These are phyloP conservation scores for Spinus olivaceus DNA, from an alignment of 2,797 vertebrate genomes.

Conservation along the genomic window DNA sequence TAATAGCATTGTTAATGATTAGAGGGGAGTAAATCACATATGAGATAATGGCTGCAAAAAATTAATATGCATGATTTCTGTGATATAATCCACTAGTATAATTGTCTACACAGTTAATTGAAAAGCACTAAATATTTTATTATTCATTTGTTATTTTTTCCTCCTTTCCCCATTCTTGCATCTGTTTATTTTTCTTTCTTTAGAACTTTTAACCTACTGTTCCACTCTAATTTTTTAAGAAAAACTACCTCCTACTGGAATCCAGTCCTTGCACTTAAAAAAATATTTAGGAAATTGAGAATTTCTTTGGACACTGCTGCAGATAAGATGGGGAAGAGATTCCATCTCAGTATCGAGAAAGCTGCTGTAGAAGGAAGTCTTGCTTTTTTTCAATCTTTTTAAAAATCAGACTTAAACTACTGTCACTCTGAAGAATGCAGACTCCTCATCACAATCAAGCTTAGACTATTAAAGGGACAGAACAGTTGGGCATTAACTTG, in stretches of 20 bases:
- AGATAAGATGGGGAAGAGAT: background rate
- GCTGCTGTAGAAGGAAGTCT: background rate
- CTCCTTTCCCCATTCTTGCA: slow-evolving; percentile 62
- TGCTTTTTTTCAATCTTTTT: background rate
- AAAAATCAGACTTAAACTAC: background rate
- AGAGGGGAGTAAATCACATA: slow-evolving; percentile 74
- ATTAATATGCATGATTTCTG: slow-evolving; percentile 78
- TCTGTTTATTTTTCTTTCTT: slow-evolving; percentile 73
- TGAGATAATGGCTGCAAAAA: slow-evolving; percentile 76
- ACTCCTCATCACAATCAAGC: background rate
- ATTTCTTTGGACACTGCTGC: background rate
- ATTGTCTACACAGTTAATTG: slow-evolving; percentile 77
- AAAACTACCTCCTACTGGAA: slow-evolving; percentile 46
- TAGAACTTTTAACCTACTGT: slow-evolving; percentile 67
- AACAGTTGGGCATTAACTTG: background rate
- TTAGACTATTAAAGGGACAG: slow-evolving; percentile 3
- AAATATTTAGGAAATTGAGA: background rate
- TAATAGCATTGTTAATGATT: slow-evolving; percentile 76
- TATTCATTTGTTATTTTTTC: slow-evolving; percentile 72
- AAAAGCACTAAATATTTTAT: slow-evolving; percentile 82
- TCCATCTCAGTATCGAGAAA: background rate
- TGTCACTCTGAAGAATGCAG: background rate
- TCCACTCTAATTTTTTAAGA: slow-evolving; percentile 55
- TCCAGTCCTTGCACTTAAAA: slow-evolving; percentile 29
- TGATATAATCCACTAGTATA: slow-evolving; percentile 75